Evolutionary conservation across 1,140 invertebrate genomes (phyloP).

Genomic region (Calliopsis andreniformis): DNA sequence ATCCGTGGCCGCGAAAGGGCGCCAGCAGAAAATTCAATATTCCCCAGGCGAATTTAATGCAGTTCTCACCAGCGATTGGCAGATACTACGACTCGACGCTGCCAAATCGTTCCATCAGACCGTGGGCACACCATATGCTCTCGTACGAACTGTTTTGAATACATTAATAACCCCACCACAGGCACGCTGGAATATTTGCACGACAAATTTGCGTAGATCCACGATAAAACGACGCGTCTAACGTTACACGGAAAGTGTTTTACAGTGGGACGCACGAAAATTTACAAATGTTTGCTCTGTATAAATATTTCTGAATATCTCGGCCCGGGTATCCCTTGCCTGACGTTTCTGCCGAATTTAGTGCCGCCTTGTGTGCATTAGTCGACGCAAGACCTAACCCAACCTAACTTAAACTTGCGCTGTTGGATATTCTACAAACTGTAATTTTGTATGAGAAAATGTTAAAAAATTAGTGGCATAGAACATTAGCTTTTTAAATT

Average conservation of each 20-base stretch:
- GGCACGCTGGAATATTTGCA: constrained; percentile 34
- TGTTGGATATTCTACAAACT: no score
- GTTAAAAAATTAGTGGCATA: no score
- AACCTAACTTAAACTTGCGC: no score
- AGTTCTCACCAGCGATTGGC: constrained; percentile 66
- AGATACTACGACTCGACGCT: constrained; percentile 60
- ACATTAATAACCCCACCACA: constrained; percentile 42
- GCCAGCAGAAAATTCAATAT: constrained; percentile 62
- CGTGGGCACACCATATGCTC: constrained; percentile 40
- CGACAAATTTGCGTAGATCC: constrained; percentile 43
- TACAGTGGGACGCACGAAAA: not conserved
- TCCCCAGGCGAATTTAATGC: constrained; percentile 60
- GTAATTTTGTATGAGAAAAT: no score
- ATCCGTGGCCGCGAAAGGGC: not conserved
- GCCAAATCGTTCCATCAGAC: constrained; percentile 64
- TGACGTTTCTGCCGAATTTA: not conserved
- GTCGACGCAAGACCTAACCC: no score
- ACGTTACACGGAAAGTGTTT: constrained; percentile 31
- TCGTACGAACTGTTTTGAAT: constrained; percentile 50
- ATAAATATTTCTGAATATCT: not conserved
- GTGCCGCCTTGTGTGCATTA: no score
- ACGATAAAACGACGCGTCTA: constrained; percentile 33
- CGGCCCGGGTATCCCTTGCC: not conserved
- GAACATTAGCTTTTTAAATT: no score
- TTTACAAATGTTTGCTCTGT: not conserved